These are phyloP conservation scores for Chloroceryle amazona DNA, from an alignment of 2,797 vertebrate genomes.

Conservation along the genomic window DNA sequence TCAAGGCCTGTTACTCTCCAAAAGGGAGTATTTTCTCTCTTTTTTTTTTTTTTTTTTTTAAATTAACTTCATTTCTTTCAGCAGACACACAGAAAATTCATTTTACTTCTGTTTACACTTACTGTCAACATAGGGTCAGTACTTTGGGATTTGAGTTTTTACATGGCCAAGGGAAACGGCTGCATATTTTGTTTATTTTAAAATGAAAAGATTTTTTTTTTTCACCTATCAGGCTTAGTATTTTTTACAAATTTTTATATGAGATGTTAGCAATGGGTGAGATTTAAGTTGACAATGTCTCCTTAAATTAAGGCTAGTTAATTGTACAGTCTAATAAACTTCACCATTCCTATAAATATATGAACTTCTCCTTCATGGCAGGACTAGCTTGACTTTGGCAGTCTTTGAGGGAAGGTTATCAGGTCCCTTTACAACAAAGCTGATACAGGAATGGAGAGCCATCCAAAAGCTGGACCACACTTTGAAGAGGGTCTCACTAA, in stretches of 20 bases:
- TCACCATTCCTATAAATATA: constrained; percentile 13
- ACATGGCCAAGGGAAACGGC: neutral
- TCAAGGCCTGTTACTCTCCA: neutral
- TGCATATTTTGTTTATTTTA: neutral
- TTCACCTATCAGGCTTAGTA: neutral
- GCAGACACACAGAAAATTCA: neutral
- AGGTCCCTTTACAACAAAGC: neutral
- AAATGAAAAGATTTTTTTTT: neutral
- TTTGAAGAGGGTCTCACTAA: neutral
- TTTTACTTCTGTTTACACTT: neutral
- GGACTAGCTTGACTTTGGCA: constrained; percentile 3
- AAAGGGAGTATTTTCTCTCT: neutral
- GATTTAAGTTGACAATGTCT: constrained; percentile 39
- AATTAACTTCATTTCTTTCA: neutral
- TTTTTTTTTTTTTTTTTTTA: neutral
- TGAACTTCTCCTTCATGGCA: neutral
- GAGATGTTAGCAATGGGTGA: neutral
- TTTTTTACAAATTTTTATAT: constrained; percentile 42
- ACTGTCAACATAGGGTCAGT: neutral
- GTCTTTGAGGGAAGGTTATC: neutral
- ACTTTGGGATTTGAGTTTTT: neutral
- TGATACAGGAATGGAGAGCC: neutral
- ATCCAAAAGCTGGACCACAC: neutral
- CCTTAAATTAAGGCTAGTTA: constrained; percentile 29
- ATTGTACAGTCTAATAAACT: constrained; percentile 37